Evolutionary conservation across 2,113 vertebrate species (phyloP).

Genomic region (Synchiropus splendidus): DNA sequence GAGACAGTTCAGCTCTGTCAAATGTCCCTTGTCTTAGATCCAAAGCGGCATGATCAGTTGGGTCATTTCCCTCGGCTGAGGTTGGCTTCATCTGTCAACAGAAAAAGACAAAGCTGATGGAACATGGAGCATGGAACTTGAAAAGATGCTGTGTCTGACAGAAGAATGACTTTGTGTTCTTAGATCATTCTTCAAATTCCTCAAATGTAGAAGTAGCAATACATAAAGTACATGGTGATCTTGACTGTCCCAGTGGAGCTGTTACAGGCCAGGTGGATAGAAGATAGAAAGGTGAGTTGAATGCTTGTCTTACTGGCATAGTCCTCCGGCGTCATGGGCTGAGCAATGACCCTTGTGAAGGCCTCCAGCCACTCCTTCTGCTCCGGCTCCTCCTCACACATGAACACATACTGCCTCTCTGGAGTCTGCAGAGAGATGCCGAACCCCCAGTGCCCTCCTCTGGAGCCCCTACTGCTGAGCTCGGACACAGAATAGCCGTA

Average conservation of each 20-base stretch:
- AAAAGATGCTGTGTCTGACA: background rate
- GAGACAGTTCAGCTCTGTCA: too few species aligned
- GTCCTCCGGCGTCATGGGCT: slow-evolving; percentile 70
- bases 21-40: too few species aligned
- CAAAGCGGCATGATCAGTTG: too few species aligned
- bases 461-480: slow-evolving; percentile 54
- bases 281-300: background rate
- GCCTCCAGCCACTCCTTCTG: slow-evolving; percentile 82
- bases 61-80: slow-evolving; percentile 52
- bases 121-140: background rate
- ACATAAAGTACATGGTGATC: too few species aligned
- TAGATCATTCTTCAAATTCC: background rate
- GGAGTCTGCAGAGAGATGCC: slow-evolving; percentile 78
- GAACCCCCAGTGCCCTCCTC: slow-evolving; percentile 69
- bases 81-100: slow-evolving; percentile 61
- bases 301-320: slow-evolving; percentile 55
- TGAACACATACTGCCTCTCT: slow-evolving; percentile 73
- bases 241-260: too few species aligned
- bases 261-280: too few species aligned
- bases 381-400: slow-evolving; percentile 78
- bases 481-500: slow-evolving; percentile 74
- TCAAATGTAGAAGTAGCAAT: too few species aligned
- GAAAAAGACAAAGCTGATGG: background rate
- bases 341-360: slow-evolving; percentile 68
- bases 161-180: background rate